Conservation (phyloP, 53 echinoderm and acorn worm species). For the Paelopatides confundens region DNA sequence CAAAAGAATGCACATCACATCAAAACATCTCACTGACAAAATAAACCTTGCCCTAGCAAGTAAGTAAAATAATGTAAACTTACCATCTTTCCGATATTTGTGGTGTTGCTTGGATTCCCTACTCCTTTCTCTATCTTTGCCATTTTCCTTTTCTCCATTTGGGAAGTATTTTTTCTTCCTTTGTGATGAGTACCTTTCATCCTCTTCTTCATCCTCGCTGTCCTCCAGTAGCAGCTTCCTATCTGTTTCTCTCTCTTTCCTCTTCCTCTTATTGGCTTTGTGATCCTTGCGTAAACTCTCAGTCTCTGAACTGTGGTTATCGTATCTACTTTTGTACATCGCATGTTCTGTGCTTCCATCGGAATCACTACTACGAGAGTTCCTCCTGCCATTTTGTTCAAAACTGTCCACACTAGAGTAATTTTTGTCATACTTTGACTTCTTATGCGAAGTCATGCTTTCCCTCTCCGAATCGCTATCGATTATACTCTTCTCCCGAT, state of each 20-base stretch:
- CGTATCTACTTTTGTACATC: background rate
- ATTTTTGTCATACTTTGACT: background rate
- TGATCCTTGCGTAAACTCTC: background rate
- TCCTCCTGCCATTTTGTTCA: background rate
- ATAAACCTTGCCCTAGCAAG: too few species aligned
- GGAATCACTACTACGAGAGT: constrained; percentile 54
- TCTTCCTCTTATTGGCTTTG: constrained; percentile 75
- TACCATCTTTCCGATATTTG: constrained; percentile 12
- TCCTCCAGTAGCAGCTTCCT: constrained; percentile 29
- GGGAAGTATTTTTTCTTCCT: constrained; percentile 33
- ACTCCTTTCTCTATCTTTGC: background rate
- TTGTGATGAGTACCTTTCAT: constrained; percentile 9
- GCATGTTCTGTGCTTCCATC: constrained; percentile 46
- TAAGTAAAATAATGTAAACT: background rate
- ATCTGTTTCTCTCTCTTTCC: constrained; percentile 59
- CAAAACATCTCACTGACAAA: too few species aligned
- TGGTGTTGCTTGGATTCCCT: background rate
- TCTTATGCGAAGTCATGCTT: background rate
- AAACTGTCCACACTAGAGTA: background rate
- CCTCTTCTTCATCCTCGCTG: constrained; percentile 57
- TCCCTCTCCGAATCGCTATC: constrained; percentile 64
- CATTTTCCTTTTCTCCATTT: constrained; percentile 35
- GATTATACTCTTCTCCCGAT: constrained; percentile 48
- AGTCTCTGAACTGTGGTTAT: background rate
- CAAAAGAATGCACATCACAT: too few species aligned